Evolutionary conservation across 1,140 invertebrate genomes (phyloP), one percentile per base, ranked within the genome.

Genomic region (Propsilocerus akamusi): DNA sequence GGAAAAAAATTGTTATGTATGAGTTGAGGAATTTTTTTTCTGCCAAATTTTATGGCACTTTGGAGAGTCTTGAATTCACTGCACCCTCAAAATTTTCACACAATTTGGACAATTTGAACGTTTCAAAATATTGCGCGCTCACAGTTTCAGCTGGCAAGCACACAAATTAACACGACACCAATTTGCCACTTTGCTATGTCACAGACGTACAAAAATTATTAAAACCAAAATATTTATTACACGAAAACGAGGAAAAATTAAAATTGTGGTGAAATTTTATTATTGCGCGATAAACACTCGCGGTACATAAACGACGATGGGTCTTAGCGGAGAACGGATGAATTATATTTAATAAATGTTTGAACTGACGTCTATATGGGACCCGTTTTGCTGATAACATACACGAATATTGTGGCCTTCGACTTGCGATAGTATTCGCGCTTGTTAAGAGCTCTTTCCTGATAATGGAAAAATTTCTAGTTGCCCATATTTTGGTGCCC

Each of bases 151-250:
- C 17, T 20, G 14, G 14, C 17, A 41, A 41, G 22, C 17, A 41
- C 17, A 41, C 14, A 20, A 8, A 41, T 14, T 17, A 41, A 20
- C 34, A 20, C 34, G 34, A 41, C 34, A 41, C 34, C 34, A 41
- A 41, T 41, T 41, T 41, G 22, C 34, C 34, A 41, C 34, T 41
- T 41, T 30, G n/a, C 28, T n/a, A n/a, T 41, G 34, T 41, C 34
- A 41, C 34, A 20, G 17, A 20, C 5, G 2, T 7, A 20, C 17
- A 30, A 30, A 30, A 30, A 30, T 3, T 4, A 12, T 7, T 30
- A n/a, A n/a, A n/a, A n/a, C n/a, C n/a, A n/a, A 10, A 12, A 12
- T 41, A 8, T 41, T 41, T 20, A 7, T 41, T 10, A 41, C n/a
- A 30, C 14, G 28, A 30, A n/a, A 20, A 41, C 5, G 8, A 41